These are phyloP conservation scores for Colletes latitarsis DNA, from an alignment of 1,140 invertebrate genomes.

Conservation along the genomic window DNA sequence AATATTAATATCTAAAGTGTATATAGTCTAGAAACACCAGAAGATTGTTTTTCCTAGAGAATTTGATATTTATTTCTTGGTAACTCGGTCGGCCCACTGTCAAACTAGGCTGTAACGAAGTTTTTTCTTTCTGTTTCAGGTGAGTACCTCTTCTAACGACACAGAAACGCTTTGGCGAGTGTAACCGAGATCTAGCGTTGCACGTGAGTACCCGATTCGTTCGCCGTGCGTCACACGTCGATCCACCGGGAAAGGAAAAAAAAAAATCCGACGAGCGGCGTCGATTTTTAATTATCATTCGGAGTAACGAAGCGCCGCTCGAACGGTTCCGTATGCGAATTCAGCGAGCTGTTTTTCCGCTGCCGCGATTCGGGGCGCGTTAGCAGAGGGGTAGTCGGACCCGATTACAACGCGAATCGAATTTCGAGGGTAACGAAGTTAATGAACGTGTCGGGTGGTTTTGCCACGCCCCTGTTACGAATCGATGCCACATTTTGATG, in stretches of 20 bases:
- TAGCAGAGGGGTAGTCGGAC: background rate
- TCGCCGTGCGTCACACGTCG: background rate
- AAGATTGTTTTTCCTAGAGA: too few relatives aligned
- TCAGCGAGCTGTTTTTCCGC: background rate
- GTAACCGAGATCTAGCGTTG: background rate
- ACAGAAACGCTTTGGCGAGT: too few relatives aligned
- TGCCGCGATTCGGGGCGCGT: background rate
- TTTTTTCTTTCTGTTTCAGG: slow-evolving; percentile 64
- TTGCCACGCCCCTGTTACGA: slow-evolving; percentile 46
- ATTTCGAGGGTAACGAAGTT: slow-evolving; percentile 58
- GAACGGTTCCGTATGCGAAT: background rate
- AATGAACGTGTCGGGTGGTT: slow-evolving; percentile 40
- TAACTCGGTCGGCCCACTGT: background rate
- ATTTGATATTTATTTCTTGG: too few relatives aligned
- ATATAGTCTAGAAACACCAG: too few relatives aligned
- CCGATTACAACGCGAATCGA: slow-evolving; percentile 30
- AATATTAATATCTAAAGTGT: too few relatives aligned
- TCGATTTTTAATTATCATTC: slow-evolving; percentile 7
- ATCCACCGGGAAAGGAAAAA: background rate
- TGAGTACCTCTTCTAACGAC: slow-evolving; percentile 60
- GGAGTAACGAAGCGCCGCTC: background rate
- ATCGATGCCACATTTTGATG: slow-evolving; percentile 26
- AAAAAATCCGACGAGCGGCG: too few relatives aligned
- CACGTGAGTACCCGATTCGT: background rate
- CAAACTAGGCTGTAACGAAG: slow-evolving; percentile 9